phyloP scores from a whole-genome alignment of 1,140 invertebrate species.

The Tenebrio molitor region DNA sequence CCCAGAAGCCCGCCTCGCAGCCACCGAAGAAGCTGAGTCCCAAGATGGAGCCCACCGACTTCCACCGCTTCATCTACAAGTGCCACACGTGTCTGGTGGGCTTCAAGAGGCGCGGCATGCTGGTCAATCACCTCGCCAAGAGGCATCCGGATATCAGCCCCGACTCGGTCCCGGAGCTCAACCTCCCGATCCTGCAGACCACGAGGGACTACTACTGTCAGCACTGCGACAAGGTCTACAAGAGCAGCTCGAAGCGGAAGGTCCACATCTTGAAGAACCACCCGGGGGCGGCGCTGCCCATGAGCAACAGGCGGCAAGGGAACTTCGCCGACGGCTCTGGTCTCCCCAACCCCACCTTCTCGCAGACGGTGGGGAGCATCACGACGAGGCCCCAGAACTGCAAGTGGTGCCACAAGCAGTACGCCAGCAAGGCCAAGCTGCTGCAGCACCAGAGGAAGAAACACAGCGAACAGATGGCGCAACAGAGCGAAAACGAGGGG shows the following conservation, averaged over 20 bases:
- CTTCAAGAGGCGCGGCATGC: slow-evolving; percentile 88
- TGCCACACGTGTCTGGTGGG: slow-evolving; percentile 85
- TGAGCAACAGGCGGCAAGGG: slow-evolving; percentile 71
- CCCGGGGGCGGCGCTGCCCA: slow-evolving; percentile 81
- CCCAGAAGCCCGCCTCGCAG: slow-evolving; percentile 18
- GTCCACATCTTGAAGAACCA: slow-evolving; percentile 89
- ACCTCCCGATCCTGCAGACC: slow-evolving; percentile 84
- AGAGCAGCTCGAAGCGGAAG: slow-evolving; percentile 88
- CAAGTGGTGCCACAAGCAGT: slow-evolving; percentile 88
- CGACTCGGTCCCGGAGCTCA: slow-evolving; percentile 85
- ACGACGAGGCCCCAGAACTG: slow-evolving; percentile 82
- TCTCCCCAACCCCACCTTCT: slow-evolving; percentile 75
- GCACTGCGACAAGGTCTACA: slow-evolving; percentile 90
- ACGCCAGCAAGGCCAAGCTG: slow-evolving; percentile 85
- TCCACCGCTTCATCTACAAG: slow-evolving; percentile 85
- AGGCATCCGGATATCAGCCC: slow-evolving; percentile 83
- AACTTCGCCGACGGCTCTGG: slow-evolving; percentile 66
- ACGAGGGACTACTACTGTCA: slow-evolving; percentile 88
- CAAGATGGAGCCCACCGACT: slow-evolving; percentile 78
- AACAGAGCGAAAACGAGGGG: not conserved
- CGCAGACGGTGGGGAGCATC: slow-evolving; percentile 80
- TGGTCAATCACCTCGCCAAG: slow-evolving; percentile 90
- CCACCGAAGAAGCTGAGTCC: slow-evolving; percentile 50
- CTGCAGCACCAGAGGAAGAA: slow-evolving; percentile 86
- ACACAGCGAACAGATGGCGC: slow-evolving; percentile 66